Evolutionary conservation across 2,797 vertebrate species (phyloP).

Genomic region (Peromyscus eremicus): DNA sequence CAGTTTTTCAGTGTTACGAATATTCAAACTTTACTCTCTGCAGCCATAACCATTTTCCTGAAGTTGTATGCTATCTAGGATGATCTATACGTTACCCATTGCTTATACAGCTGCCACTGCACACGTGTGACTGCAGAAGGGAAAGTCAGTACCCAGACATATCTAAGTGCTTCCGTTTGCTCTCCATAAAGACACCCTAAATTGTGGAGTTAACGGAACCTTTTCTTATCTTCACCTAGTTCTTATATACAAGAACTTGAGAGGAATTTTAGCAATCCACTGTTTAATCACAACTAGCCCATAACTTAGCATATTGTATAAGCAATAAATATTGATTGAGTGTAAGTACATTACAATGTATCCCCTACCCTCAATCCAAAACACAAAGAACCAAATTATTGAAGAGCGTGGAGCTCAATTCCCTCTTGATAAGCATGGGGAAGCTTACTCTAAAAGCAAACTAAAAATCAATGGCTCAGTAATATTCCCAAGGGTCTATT

Average conservation of each 20-base stretch:
- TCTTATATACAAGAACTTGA: conserved; percentile 13
- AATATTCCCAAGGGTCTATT: conserved; percentile 26
- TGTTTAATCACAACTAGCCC: background rate
- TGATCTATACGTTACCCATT: background rate
- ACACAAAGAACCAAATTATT: conserved; percentile 47
- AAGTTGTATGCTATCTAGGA: conserved; percentile 20
- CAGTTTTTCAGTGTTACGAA: conserved; percentile 30
- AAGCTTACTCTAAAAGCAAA: conserved; percentile 63
- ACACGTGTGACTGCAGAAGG: background rate
- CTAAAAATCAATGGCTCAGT: conserved; percentile 29
- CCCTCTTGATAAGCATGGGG: conserved; percentile 18
- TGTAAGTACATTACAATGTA: conserved; percentile 42
- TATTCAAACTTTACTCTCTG: conserved; percentile 54
- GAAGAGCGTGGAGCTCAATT: conserved; percentile 12
- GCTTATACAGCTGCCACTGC: conserved; percentile 13
- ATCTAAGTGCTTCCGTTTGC: background rate
- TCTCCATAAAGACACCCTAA: conserved; percentile 2
- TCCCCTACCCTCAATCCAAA: background rate
- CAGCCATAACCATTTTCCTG: background rate
- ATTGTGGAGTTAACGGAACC: background rate
- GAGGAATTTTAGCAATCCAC: background rate
- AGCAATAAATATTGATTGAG: conserved; percentile 61
- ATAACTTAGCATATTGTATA: conserved; percentile 54
- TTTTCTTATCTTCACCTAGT: conserved; percentile 36
- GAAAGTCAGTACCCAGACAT: background rate